Conservation (phyloP, 2,797 vertebrate genomes). For the Centropyge bicolor region DNA sequence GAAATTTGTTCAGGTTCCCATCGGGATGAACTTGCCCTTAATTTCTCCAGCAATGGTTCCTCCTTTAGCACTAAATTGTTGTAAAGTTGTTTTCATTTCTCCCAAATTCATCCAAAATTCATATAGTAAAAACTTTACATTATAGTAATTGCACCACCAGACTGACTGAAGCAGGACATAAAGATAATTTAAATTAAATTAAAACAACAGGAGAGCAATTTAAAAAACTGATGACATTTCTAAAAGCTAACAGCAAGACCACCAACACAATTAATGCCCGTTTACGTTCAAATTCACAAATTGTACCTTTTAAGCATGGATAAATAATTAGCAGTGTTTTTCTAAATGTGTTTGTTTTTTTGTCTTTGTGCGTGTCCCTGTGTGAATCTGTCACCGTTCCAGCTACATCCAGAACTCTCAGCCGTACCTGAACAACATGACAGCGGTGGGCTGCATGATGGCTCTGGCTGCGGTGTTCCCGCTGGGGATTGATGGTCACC, state of each 20-base stretch:
- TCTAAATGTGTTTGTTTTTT: not conserved
- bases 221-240: constrained; percentile 19
- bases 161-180: constrained; percentile 20
- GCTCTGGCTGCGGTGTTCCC: constrained; percentile 94
- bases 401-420: constrained; percentile 98
- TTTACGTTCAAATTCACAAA: constrained; percentile 1
- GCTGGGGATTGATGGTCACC: constrained; percentile 92
- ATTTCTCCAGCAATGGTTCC: too few relatives aligned
- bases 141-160: not conserved
- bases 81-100: too few relatives aligned
- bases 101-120: too few relatives aligned
- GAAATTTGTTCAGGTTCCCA: too few relatives aligned
- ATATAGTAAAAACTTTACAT: too few relatives aligned
- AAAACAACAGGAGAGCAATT: constrained; percentile 21
- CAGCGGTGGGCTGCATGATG: constrained; percentile 94
- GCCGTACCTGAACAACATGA: constrained; percentile 97
- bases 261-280: not conserved
- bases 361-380: not conserved
- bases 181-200: constrained; percentile 7
- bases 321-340: not conserved
- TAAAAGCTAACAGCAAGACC: constrained; percentile 1
- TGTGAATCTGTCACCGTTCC: constrained; percentile 28
- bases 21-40: too few relatives aligned
- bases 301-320: constrained; percentile 9
- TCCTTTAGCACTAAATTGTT: too few relatives aligned